Conservation (phyloP, 1,140 invertebrate genomes). For the Zaprionus africanus region DNA sequence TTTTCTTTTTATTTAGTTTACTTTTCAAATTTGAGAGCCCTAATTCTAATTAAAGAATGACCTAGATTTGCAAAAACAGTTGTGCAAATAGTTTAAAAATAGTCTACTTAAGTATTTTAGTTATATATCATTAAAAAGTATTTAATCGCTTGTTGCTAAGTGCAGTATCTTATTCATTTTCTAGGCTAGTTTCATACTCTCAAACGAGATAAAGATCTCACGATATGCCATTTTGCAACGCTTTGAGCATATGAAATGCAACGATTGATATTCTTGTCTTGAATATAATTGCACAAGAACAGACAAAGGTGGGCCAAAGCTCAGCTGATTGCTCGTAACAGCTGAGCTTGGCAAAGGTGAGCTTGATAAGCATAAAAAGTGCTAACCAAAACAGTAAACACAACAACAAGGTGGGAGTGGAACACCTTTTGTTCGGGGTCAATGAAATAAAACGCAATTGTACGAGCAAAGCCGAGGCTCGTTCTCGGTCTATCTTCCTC, state of each 20-base stretch:
- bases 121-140: not conserved
- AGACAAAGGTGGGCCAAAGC: slow-evolving; percentile 10
- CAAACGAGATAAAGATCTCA: not conserved
- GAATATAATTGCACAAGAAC: not conserved
- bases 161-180: not conserved
- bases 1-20: not conserved
- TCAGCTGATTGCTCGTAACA: slow-evolving; percentile 3
- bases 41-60: not conserved
- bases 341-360: slow-evolving; percentile 8
- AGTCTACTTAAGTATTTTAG: not conserved
- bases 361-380: slow-evolving; percentile 29
- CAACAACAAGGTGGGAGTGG: slow-evolving; percentile 12
- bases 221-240: not conserved
- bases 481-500: not conserved
- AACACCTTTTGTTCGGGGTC: slow-evolving; percentile 28
- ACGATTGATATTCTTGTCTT: not conserved
- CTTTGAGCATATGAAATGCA: not conserved
- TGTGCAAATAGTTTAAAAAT: not conserved
- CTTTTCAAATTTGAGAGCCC: not conserved
- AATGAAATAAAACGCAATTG: slow-evolving; percentile 54
- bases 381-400: slow-evolving; percentile 26
- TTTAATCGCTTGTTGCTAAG: not conserved
- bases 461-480: slow-evolving; percentile 1
- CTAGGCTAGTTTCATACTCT: not conserved
- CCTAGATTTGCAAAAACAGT: not conserved